Evolutionary conservation across 2,113 vertebrate species (phyloP), one percentile per base, ranked within the genome.

Genomic region (Oncorhynchus clarkii): DNA sequence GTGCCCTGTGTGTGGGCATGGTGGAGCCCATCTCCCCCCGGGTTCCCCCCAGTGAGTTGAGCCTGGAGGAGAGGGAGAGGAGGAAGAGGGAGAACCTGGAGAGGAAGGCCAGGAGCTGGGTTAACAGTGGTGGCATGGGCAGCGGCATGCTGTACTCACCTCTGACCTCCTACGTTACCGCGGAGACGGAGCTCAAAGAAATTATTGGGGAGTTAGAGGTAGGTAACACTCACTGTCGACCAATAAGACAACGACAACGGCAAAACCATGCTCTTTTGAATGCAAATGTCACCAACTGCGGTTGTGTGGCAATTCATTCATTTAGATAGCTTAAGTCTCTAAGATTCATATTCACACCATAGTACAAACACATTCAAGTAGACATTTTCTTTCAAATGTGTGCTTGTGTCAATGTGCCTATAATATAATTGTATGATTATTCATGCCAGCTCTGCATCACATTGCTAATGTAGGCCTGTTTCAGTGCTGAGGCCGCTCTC

Each of bases 171-270:
- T 93, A 94, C 69, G 92, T 99, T 77, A 99, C 96, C 1, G 94
- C 96, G 12, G 93, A 97, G 87, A 98, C 98, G 0, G 95, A 99
- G 75, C 94, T 99, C 4, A 60, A 59, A 76, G 95, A 96, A 72
- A 93, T 99, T 79, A 93, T 99, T 91, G 60, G 87, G 69, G 96
- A 97, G 82, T 89, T 99, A 71, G 90, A 98, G 97, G 98, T 99
- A 81, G 93, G 88, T 29, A 14, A 14, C 59, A 67, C 2, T 7
- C 5, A 34, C 14, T 60, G 14, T 60, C 57, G 20, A 60, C 14
- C 18, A 45, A 45, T 45, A 45, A 3, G 9, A 9, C 5, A 18
- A 18, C 4, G 16, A 18, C 39, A 54, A 54, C 1, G 51, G 51
- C 14, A 3, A 18, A 18, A 54, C 51, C 51, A 54, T 54, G 51